phyloP scores from a whole-genome alignment of 2,888 invertebrate species.

The Aradus depressus region DNA sequence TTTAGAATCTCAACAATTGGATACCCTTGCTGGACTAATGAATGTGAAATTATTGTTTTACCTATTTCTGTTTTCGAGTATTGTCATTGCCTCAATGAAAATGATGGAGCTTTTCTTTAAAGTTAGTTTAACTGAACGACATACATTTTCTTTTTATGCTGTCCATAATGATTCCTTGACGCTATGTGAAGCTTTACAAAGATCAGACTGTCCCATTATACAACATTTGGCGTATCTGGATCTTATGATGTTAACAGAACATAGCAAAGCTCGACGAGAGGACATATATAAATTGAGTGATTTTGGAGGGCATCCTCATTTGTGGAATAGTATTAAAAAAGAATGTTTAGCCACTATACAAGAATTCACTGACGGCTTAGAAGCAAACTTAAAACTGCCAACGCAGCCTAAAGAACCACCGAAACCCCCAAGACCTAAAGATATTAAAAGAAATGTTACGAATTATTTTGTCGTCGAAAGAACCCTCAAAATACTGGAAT shows the following conservation, averaged over 20 bases:
- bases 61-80: slow-evolving; percentile 55
- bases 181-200: slow-evolving; percentile 49
- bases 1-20: slow-evolving; percentile 43
- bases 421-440: neutral
- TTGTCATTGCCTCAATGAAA: slow-evolving; percentile 58
- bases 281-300: slow-evolving; percentile 61
- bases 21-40: slow-evolving; percentile 41
- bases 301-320: slow-evolving; percentile 78
- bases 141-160: slow-evolving; percentile 49
- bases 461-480: slow-evolving; percentile 5
- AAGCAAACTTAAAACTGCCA: slow-evolving; percentile 32
- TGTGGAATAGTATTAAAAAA: slow-evolving; percentile 64
- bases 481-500: neutral
- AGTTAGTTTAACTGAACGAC: slow-evolving; percentile 57
- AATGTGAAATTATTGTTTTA: slow-evolving; percentile 47
- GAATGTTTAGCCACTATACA: slow-evolving; percentile 52
- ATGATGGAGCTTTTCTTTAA: slow-evolving; percentile 59
- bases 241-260: slow-evolving; percentile 53
- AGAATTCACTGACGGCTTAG: slow-evolving; percentile 51
- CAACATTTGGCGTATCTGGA: slow-evolving; percentile 68
- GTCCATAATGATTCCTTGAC: slow-evolving; percentile 40
- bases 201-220: slow-evolving; percentile 52
- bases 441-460: slow-evolving; percentile 8
- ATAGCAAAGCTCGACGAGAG: slow-evolving; percentile 47
- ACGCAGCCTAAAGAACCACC: slow-evolving; percentile 28